Conservation (phyloP, 2,113 vertebrate species). For the Zapornia atra region DNA sequence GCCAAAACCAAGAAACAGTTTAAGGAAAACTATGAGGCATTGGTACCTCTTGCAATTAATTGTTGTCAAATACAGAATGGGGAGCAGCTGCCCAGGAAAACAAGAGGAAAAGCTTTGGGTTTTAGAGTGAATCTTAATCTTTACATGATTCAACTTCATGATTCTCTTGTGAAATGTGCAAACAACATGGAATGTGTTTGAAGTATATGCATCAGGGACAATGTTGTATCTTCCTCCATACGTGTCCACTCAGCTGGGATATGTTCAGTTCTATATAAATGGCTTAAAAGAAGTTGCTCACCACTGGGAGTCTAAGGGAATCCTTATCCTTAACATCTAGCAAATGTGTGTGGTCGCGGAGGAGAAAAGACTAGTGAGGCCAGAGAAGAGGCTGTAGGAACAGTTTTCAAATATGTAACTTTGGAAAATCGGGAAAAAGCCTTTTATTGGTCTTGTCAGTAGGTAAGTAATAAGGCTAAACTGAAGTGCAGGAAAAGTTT, state of each 20-base stretch:
- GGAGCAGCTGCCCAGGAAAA: not conserved
- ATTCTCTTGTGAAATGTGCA: not conserved
- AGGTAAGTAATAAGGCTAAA: not conserved
- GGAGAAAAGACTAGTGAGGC: not conserved
- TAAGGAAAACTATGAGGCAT: not conserved
- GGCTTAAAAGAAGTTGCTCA: not conserved
- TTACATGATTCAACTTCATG: accelerated
- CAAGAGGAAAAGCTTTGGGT: not conserved
- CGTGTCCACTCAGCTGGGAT: accelerated
- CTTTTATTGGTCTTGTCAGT: not conserved
- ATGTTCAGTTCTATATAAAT: not conserved
- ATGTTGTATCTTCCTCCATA: not conserved
- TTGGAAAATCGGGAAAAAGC: not conserved
- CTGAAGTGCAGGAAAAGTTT: not conserved
- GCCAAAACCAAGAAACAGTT: not conserved
- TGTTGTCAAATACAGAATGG: not conserved
- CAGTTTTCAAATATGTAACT: accelerated
- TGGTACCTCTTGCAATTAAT: not conserved
- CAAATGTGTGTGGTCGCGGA: not conserved
- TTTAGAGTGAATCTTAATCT: not conserved
- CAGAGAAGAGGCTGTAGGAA: not conserved
- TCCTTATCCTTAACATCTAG: accelerated
- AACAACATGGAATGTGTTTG: not conserved
- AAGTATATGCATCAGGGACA: accelerated
- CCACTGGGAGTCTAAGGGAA: no score